Conservation (phyloP, 1,140 invertebrate genomes). For the Cepaea nemoralis region DNA sequence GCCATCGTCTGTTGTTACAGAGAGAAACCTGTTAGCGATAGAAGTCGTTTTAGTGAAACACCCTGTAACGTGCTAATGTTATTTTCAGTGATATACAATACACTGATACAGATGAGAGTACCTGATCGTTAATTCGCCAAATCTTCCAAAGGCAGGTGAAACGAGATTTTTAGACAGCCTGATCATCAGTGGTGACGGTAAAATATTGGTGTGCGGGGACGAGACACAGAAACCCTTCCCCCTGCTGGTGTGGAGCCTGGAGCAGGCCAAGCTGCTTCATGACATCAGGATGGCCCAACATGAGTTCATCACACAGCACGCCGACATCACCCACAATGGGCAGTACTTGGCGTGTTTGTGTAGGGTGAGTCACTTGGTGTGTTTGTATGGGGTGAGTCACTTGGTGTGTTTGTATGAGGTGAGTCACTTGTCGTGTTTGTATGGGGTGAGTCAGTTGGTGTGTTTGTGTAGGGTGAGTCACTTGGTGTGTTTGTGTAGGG, state of each 20-base stretch:
- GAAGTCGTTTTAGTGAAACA: too few species aligned
- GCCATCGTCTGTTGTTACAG: too few species aligned
- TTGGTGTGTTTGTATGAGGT: too few species aligned
- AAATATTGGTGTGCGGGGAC: conserved; percentile 89
- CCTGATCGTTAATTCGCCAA: too few species aligned
- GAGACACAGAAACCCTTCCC: conserved; percentile 92
- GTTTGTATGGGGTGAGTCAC: neutral
- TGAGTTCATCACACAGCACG: conserved; percentile 86
- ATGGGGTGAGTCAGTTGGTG: too few species aligned
- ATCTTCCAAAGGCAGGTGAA: conserved; percentile 81
- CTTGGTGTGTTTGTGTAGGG: too few species aligned
- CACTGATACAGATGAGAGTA: too few species aligned
- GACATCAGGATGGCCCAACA: conserved; percentile 89
- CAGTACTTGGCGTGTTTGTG: conserved; percentile 78
- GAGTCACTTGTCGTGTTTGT: too few species aligned
- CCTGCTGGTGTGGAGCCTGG: conserved; percentile 87
- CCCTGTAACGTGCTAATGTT: too few species aligned
- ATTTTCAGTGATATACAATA: too few species aligned
- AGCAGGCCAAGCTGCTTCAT: conserved; percentile 85
- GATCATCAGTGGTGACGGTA: conserved; percentile 86
- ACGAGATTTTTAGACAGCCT: conserved; percentile 89
- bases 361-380: conserved; percentile 68
- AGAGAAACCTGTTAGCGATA: too few species aligned
- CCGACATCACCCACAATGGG: conserved; percentile 89
- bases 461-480: too few species aligned